phyloP scores from a whole-genome alignment of 2,797 vertebrate species.

The Rhinophrynus dorsalis region DNA sequence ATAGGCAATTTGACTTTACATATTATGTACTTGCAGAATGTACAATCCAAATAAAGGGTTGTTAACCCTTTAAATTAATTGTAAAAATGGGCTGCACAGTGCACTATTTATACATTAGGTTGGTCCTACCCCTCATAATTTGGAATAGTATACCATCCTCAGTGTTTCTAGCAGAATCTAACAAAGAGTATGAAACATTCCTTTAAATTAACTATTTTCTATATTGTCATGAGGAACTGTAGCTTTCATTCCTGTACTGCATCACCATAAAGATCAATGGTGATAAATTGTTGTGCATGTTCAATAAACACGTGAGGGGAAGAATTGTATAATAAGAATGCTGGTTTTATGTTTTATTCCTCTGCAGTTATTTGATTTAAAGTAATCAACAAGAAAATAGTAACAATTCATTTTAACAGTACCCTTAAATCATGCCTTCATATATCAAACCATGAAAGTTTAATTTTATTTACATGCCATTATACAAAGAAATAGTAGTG shows the following conservation, averaged over 20 bases:
- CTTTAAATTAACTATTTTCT: too few relatives aligned
- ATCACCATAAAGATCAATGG: conserved; percentile 7
- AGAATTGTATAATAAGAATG: conserved; percentile 25
- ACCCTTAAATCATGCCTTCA: conserved; percentile 51
- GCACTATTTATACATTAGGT: too few relatives aligned
- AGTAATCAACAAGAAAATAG: conserved; percentile 56
- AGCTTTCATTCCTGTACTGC: conserved; percentile 9
- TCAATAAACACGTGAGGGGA: conserved; percentile 24
- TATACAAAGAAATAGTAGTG: conserved; percentile 40
- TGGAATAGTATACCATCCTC: too few relatives aligned
- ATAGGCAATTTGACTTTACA: too few relatives aligned
- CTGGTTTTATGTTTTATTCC: conserved; percentile 37
- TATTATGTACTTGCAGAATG: too few relatives aligned
- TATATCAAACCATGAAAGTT: conserved; percentile 45
- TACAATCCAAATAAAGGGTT: too few relatives aligned
- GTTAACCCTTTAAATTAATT: too few relatives aligned
- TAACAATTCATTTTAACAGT: conserved; percentile 54
- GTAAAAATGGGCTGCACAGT: too few relatives aligned
- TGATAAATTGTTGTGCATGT: conserved; percentile 5
- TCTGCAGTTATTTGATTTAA: conserved; percentile 51
- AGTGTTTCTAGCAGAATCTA: too few relatives aligned
- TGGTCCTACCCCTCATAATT: too few relatives aligned
- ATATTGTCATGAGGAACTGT: not conserved
- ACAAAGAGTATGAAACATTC: too few relatives aligned
- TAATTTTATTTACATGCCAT: conserved; percentile 48